Conservation (phyloP, 2,888 invertebrate species). For the Pseudococcus jackbeardsleyi region DNA sequence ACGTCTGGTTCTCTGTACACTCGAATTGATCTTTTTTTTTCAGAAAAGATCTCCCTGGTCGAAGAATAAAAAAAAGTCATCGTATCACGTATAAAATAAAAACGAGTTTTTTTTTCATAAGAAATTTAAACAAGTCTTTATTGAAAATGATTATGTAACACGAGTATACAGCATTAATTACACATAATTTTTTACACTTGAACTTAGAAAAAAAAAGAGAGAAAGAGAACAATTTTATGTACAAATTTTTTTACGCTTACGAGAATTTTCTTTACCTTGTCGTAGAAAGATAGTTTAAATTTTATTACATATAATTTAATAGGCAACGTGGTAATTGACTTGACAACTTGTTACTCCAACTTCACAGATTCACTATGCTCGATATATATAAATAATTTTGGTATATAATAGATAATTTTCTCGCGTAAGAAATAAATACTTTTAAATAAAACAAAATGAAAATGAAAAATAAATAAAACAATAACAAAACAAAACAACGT, state of each 20-base stretch:
- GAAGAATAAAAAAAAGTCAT: neutral
- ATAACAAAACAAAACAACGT: conserved; percentile 42
- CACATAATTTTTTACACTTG: conserved; percentile 49
- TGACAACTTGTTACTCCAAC: neutral
- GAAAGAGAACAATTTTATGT: conserved; percentile 36
- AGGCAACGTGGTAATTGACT: conserved; percentile 32
- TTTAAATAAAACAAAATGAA: conserved; percentile 37
- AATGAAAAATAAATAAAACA: conserved; percentile 44
- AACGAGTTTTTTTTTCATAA: conserved; percentile 54
- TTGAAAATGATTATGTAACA: conserved; percentile 61
- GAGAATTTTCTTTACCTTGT: neutral
- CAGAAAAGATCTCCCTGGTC: neutral
- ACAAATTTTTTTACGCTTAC: conserved; percentile 42
- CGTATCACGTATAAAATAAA: conserved; percentile 36
- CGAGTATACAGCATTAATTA: conserved; percentile 54
- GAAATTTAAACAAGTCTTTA: conserved; percentile 64
- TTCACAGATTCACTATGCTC: neutral
- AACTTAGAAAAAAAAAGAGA: conserved; percentile 16
- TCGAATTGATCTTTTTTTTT: conserved; percentile 42
- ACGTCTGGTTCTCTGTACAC: neutral
- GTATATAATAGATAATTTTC: conserved; percentile 1
- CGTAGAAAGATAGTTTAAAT: neutral
- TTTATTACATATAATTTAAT: conserved; percentile 18
- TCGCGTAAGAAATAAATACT: conserved; percentile 43
- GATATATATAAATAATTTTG: conserved; percentile 5